These are phyloP conservation scores for Vandiemenella viatica DNA, from an alignment of 2,888 invertebrate species.

Conservation along the genomic window DNA sequence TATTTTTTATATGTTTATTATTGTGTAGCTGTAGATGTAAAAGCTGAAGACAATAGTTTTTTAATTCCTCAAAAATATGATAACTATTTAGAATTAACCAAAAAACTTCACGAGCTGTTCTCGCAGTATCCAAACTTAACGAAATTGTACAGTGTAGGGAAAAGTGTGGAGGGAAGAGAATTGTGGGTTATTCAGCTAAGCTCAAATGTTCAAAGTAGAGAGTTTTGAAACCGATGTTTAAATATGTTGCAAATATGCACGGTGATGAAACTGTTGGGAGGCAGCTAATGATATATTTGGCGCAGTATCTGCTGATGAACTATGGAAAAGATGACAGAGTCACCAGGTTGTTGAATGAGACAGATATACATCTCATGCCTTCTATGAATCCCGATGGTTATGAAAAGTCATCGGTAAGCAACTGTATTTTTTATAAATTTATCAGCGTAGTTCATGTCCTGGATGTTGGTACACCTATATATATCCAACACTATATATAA, in stretches of 20 bases:
- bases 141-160: conserved; percentile 61
- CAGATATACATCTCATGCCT: conserved; percentile 91
- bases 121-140: conserved; percentile 51
- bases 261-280: conserved; percentile 86
- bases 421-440: no score
- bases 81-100: conserved; percentile 53
- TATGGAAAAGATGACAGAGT: conserved; percentile 55
- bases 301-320: conserved; percentile 65
- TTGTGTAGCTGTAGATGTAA: background rate
- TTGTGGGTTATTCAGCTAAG: conserved; percentile 70
- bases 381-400: conserved; percentile 97
- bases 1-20: no score
- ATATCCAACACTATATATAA: no score
- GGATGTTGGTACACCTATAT: no score
- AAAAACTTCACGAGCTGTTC: conserved; percentile 44
- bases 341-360: conserved; percentile 59
- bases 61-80: conserved; percentile 33
- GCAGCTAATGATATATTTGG: conserved; percentile 66
- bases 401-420: conserved; percentile 57
- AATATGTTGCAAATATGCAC: conserved; percentile 93
- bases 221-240: conserved; percentile 56
- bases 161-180: conserved; percentile 65
- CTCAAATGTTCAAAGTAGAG: conserved; percentile 39
- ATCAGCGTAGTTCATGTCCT: no score
- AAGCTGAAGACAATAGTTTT: background rate